Evolutionary conservation across 2,113 vertebrate genomes (phyloP).

Genomic region (Ictidomys tridecemlineatus): DNA sequence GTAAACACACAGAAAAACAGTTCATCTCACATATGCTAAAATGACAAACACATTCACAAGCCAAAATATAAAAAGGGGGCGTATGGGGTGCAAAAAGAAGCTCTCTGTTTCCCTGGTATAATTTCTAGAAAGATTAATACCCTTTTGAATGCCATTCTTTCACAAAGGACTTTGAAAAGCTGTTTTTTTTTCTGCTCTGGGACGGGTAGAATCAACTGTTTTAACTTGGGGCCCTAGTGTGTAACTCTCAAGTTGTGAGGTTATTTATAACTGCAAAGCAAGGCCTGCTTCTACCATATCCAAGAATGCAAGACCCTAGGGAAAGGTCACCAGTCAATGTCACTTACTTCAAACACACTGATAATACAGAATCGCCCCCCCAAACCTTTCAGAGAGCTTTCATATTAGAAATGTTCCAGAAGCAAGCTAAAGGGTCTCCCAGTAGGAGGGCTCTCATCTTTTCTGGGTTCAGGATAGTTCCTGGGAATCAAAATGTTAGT

Average conservation of each 20-base stretch:
- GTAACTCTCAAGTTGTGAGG: conserved; percentile 3
- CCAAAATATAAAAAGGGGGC: neutral
- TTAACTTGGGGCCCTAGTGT: neutral
- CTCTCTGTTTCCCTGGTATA: conserved; percentile 9
- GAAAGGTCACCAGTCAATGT: conserved; percentile 46
- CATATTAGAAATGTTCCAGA: conserved; percentile 16
- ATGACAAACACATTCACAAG: neutral
- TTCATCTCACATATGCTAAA: conserved; percentile 1
- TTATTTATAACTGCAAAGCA: conserved; percentile 71
- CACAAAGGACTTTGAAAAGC: conserved; percentile 40
- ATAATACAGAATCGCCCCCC: neutral
- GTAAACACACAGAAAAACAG: neutral
- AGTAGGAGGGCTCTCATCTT: conserved; percentile 41
- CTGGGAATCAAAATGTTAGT: conserved; percentile 42
- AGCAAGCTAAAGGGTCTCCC: neutral
- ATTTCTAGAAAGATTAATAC: conserved; percentile 67
- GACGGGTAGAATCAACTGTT: conserved; percentile 31
- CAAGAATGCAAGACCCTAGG: conserved; percentile 51
- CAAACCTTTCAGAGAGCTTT: neutral
- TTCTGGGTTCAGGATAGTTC: neutral
- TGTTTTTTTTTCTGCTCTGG: conserved; percentile 5
- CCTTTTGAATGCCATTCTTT: conserved; percentile 26
- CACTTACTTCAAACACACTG: conserved; percentile 30
- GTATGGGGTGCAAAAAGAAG: neutral
- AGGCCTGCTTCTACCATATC: neutral